Conservation (phyloP, 2,888 invertebrate genomes). For the Odontothrips loti region DNA sequence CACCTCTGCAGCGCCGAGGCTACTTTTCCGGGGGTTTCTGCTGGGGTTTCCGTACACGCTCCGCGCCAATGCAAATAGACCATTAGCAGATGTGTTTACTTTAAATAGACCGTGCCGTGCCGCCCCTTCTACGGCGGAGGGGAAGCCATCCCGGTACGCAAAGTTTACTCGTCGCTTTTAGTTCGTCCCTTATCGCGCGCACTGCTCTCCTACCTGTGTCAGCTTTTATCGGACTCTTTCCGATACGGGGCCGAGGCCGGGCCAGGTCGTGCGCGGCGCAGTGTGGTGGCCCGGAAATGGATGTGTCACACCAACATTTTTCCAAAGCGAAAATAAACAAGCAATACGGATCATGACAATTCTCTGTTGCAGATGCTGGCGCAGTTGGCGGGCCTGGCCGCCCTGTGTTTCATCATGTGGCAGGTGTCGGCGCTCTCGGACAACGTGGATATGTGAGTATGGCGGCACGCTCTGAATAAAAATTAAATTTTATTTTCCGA, state of each 20-base stretch:
- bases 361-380: slow-evolving; percentile 4
- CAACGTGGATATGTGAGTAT: slow-evolving; percentile 38
- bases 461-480: no score
- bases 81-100: not conserved
- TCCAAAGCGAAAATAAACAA: no score
- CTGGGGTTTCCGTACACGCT: not conserved
- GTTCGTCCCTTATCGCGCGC: not conserved
- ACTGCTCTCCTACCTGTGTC: no score
- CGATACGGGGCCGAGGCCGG: no score
- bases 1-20: not conserved
- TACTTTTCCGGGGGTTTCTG: not conserved
- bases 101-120: slow-evolving; percentile 8
- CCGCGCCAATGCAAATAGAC: not conserved
- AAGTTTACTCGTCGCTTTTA: slow-evolving; percentile 1
- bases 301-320: no score
- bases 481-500: no score
- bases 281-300: no score
- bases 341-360: not conserved
- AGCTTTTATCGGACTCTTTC: no score
- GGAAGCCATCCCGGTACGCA: slow-evolving; percentile 37
- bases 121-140: not conserved
- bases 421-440: slow-evolving; percentile 23
- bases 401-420: slow-evolving; percentile 24
- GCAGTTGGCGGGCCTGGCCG: slow-evolving; percentile 22
- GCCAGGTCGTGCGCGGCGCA: no score